Evolutionary conservation across 2,888 invertebrate species (phyloP), one percentile per base, ranked within the genome.

Genomic region (Drosophila dives): DNA sequence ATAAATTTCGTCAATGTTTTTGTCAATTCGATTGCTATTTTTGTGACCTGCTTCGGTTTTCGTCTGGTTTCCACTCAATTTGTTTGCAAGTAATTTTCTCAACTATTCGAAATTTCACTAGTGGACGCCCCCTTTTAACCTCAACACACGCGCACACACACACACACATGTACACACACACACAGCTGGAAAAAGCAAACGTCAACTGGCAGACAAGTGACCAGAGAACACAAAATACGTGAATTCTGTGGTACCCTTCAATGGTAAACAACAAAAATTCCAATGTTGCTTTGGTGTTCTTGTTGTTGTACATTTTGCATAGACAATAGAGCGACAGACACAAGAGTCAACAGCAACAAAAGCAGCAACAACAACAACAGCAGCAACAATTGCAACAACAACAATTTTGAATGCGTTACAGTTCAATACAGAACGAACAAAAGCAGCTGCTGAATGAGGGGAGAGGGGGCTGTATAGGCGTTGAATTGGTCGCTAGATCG

Each of bases 361-460:
- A 56, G 53, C 45, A 61, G 49, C 58, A 34, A 60, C 53, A 58
- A 32, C 69, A 74, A 59, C 61, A 65, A 48, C 60, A 56, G 53
- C 45, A 61, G 49, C 58, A 61, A 23, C 23, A 23, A 23, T 23
- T 23, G 23, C 63, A 64, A 67, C 38, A 54, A 58, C 36, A 70
- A 56, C 61, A 63, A 54, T 23, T 70, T 59, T 69, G 72, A 82
- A 76, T 85, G 84, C 86, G 85, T 83, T 87, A 85, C 85, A 85
- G 85, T 85, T 85, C 81, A 87, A 77, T 85, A 71, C 71, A 60
- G 49, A 48, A 34, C 50, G 71, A 40, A 53, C 49, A 49, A 58
- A 45, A 48, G 62, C 38, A 58, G 36, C 34, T 40, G n/a, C 11
- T 48, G 20, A 5, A 11, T 4, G 11, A 5, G 53, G 8, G 12